Conservation (phyloP, 2,888 invertebrate genomes). For the Polymixis lichenea region DNA sequence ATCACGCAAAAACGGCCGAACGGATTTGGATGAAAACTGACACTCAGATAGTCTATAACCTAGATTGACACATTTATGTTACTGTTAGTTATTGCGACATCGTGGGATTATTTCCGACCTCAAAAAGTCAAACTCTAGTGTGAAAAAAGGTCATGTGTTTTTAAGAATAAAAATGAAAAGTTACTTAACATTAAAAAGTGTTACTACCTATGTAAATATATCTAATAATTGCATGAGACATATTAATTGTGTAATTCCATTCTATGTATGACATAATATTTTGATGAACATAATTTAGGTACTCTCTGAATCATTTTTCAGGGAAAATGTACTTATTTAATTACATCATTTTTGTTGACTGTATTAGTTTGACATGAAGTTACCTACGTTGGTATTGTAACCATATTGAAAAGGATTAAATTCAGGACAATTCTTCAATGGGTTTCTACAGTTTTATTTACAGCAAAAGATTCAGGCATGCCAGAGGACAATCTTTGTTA, state of each 20-base stretch:
- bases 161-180: neutral
- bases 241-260: neutral
- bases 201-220: neutral
- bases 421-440: neutral
- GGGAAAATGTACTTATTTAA: neutral
- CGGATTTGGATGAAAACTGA: too few species aligned
- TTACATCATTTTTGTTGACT: conserved; percentile 27
- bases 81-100: too few species aligned
- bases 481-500: too few species aligned
- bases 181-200: conserved; percentile 5
- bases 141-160: too few species aligned
- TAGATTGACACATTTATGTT: too few species aligned
- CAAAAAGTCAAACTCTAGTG: too few species aligned
- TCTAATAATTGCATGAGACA: conserved; percentile 2
- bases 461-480: neutral
- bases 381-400: neutral
- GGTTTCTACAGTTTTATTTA: neutral
- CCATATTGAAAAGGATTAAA: conserved; percentile 2
- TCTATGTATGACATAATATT: neutral
- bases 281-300: conserved; percentile 5
- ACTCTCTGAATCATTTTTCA: conserved; percentile 20
- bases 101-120: too few species aligned
- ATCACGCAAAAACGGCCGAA: too few species aligned
- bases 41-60: too few species aligned
- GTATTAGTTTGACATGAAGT: conserved; percentile 2